These are phyloP conservation scores for Syngnathus scovelli DNA, from an alignment of 2,113 vertebrate genomes.

Conservation along the genomic window DNA sequence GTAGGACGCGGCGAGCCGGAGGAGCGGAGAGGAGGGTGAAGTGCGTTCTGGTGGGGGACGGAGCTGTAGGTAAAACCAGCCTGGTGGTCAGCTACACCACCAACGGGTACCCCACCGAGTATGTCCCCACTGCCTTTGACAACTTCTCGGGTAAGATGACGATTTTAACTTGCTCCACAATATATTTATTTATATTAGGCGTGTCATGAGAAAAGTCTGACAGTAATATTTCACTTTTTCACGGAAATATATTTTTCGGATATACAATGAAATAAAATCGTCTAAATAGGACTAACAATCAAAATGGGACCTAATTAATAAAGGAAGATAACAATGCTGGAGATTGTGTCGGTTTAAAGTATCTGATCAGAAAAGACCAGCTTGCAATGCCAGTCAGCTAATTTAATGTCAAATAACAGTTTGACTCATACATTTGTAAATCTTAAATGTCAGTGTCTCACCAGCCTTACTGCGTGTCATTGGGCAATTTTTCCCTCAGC, in stretches of 20 bases:
- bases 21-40: constrained; percentile 77
- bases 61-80: constrained; percentile 92
- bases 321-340: too few species aligned
- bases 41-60: constrained; percentile 89
- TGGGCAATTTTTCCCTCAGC: background rate
- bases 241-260: too few species aligned
- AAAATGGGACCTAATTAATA: too few species aligned
- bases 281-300: too few species aligned
- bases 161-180: background rate
- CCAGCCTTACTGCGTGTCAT: background rate
- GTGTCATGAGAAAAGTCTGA: too few species aligned
- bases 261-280: too few species aligned
- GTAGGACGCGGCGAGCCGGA: constrained; percentile 38
- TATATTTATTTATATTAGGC: background rate
- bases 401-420: too few species aligned
- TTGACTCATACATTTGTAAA: too few species aligned
- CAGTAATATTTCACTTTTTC: too few species aligned
- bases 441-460: background rate
- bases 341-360: too few species aligned
- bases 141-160: constrained; percentile 85
- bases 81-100: constrained; percentile 92
- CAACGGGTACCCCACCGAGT: constrained; percentile 90
- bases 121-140: constrained; percentile 90
- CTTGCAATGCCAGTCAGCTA: too few species aligned
- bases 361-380: too few species aligned